These are phyloP conservation scores for Lucilia sericata DNA, from an alignment of 1,140 invertebrate species.

Conservation along the genomic window DNA sequence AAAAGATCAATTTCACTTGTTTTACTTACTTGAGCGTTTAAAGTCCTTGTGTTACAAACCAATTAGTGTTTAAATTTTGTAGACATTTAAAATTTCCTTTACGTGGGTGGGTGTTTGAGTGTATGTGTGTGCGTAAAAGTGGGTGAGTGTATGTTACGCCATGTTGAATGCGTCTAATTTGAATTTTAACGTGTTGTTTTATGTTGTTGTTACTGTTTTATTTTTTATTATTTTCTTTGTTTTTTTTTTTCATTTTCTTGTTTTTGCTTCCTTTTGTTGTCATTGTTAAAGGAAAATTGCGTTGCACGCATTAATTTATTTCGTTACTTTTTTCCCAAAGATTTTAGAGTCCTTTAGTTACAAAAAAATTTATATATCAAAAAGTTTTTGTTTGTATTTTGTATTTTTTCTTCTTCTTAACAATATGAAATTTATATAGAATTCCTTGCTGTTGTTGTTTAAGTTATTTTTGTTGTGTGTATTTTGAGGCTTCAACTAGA, in stretches of 20 bases:
- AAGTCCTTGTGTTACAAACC: constrained; percentile 33
- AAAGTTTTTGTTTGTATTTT: not conserved
- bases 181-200: constrained; percentile 36
- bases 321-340: not conserved
- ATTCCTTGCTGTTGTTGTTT: not conserved
- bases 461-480: not conserved
- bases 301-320: constrained; percentile 36
- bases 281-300: constrained; percentile 21
- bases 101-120: not conserved
- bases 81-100: not conserved
- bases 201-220: not conserved
- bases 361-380: not conserved
- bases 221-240: not conserved
- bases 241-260: not conserved
- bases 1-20: constrained; percentile 15
- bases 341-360: not conserved
- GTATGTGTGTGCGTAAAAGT: not conserved
- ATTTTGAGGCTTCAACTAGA: constrained; percentile 19
- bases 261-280: not conserved
- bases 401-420: not conserved
- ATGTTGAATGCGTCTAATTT: constrained; percentile 40
- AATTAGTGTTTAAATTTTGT: constrained; percentile 28
- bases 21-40: not conserved
- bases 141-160: not conserved
- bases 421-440: not conserved